Evolutionary conservation across 2,888 invertebrate genomes (phyloP), one percentile per base, ranked within the genome.

Genomic region (Thymelicus lineola): DNA sequence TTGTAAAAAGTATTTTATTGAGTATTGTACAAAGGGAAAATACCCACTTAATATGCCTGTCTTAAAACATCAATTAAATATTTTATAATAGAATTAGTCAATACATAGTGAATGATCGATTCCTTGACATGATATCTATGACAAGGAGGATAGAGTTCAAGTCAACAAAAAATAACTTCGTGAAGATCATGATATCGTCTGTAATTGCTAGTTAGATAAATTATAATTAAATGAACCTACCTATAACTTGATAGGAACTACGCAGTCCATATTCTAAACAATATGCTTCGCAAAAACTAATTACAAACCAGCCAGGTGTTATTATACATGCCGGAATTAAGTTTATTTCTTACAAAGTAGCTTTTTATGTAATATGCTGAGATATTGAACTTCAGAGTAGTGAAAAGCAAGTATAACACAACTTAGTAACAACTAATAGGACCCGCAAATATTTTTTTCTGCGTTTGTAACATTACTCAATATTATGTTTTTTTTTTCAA

Each of bases 261-360:
- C 53, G 20, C 53, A 53, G 53, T 53, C 9, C 12, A 42, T 12
- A 42, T 1, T 42, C 7, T 38, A 7, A 9, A 38, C 38, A 38
- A 42, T 42, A 42, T 42, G 20, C 53, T 53, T 9, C 17, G n/a
- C 53, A 53, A 53, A 53, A 53, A 53, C 53, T 53, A 53, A 53
- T 53, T 20, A 53, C 53, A 20, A 20, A 1, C 12, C 53, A 20
- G 20, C 4, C 53, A 53, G 20, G 20, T 53, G 53, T 20, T 53
- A 20, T 53, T 20, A 20, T 20, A 53, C 12, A 12, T 20, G 20
- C 20, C 53, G 20, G 53, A 53, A 53, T 20, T 20, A 12, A 53
- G 9, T 9, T 50, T 50, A 17, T 50, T 50, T 50, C 4, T 17
- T 50, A 7, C 17, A 17, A 17, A 50, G n/a, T 0, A 9, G 3